Conservation (phyloP, 2,888 invertebrate genomes). For the Chesias legatella region DNA sequence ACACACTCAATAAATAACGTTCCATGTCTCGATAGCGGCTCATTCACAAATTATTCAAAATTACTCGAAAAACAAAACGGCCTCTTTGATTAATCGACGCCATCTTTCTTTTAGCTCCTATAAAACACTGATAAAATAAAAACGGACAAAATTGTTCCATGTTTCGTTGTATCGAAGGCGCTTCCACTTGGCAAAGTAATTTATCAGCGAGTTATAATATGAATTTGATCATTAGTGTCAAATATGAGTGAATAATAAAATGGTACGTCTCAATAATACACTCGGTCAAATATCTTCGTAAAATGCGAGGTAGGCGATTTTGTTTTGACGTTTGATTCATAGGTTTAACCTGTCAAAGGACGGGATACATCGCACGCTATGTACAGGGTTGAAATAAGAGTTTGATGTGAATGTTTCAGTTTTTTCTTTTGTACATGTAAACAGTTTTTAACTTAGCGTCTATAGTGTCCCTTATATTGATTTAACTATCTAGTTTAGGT, state of each 20-base stretch:
- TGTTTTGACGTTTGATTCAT: slow-evolving; percentile 27
- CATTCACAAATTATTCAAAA: slow-evolving; percentile 70
- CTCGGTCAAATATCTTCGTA: slow-evolving; percentile 27
- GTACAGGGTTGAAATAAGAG: slow-evolving; percentile 1
- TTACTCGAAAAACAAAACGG: slow-evolving; percentile 57
- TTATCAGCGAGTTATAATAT: slow-evolving; percentile 1
- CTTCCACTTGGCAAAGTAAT: too few relatives aligned
- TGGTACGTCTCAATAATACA: slow-evolving; percentile 11
- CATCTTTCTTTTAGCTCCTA: slow-evolving; percentile 48
- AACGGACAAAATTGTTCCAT: not conserved
- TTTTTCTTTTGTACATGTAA: too few relatives aligned
- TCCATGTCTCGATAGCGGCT: slow-evolving; percentile 46
- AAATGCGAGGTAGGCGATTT: slow-evolving; percentile 2
- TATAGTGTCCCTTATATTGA: too few relatives aligned
- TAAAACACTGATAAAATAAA: slow-evolving; percentile 28
- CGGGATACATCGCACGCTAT: slow-evolving; percentile 24
- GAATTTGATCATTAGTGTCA: slow-evolving; percentile 33
- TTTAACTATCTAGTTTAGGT: too few relatives aligned
- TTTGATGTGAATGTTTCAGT: too few relatives aligned
- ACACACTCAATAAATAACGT: slow-evolving; percentile 59
- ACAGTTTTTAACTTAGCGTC: too few relatives aligned
- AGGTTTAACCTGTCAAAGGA: slow-evolving; percentile 57
- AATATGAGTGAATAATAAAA: slow-evolving; percentile 34
- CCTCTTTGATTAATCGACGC: slow-evolving; percentile 55
- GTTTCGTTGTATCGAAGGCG: too few relatives aligned